A percentile compares a stretch with the other conserved stretches of the same genome.
Evolutionary conservation across 2,113 vertebrate genomes (phyloP).

Genomic region (Ptilonorhynchus violaceus): DNA sequence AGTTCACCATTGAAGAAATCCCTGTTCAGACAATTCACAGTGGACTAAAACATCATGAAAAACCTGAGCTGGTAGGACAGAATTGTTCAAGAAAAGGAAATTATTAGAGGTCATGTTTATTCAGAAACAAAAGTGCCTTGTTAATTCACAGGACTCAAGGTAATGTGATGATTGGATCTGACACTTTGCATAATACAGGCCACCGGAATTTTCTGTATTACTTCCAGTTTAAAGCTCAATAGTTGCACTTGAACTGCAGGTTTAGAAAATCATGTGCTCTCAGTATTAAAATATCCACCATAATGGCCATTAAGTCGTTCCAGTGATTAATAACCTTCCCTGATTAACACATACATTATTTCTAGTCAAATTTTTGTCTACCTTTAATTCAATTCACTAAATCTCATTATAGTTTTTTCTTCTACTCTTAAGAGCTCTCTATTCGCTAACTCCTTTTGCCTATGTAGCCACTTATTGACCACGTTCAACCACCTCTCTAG

Average conservation of each 20-base stretch:
- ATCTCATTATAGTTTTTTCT: not conserved
- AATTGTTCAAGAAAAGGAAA: constrained; percentile 20
- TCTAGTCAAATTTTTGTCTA: constrained; percentile 40
- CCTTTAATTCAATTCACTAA: constrained; percentile 29
- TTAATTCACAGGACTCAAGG: not conserved
- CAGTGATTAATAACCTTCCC: constrained; percentile 35
- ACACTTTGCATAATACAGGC: constrained; percentile 15
- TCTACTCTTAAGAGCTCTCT: constrained; percentile 10
- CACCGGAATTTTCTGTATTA: not conserved
- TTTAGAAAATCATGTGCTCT: not conserved
- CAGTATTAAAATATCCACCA: not conserved
- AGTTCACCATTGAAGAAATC: not conserved
- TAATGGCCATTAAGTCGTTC: not conserved
- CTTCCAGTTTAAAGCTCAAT: constrained; percentile 40
- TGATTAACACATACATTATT: constrained; percentile 4
- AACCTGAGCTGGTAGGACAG: not conserved
- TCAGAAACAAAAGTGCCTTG: constrained; percentile 30
- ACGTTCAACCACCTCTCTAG: not conserved
- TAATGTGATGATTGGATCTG: constrained; percentile 4
- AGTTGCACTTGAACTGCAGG: constrained; percentile 15
- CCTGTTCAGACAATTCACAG: not conserved
- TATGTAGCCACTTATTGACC: not conserved
- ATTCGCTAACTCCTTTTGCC: not conserved
- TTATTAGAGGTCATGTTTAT: constrained; percentile 2
- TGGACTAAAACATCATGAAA: not conserved